Conservation (phyloP, 2,113 vertebrate genomes). For the Macrotis lagotis region DNA sequence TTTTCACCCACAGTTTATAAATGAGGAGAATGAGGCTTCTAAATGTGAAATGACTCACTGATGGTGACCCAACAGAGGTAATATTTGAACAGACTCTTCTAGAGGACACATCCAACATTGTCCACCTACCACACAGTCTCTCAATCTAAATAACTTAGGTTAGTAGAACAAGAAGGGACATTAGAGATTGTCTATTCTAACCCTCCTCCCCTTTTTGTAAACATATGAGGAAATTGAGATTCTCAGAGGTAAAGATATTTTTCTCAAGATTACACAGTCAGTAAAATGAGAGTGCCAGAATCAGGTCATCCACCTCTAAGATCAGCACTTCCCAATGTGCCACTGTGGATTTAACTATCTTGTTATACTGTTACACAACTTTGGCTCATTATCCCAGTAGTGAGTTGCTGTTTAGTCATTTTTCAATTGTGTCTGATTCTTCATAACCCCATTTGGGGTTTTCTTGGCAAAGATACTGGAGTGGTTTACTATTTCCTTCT, state of each 20-base stretch:
- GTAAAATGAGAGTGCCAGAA: background rate
- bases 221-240: background rate
- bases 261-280: background rate
- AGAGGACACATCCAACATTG: background rate
- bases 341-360: background rate
- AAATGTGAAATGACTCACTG: background rate
- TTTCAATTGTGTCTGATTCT: background rate
- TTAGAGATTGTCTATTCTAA: background rate
- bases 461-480: background rate
- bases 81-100: background rate
- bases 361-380: background rate
- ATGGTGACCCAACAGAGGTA: background rate
- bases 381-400: background rate
- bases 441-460: background rate
- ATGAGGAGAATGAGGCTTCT: background rate
- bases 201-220: background rate
- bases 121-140: background rate
- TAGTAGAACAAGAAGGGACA: background rate
- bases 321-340: background rate
- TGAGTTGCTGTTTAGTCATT: background rate
- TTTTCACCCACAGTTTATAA: background rate
- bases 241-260: background rate
- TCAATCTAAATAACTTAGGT: background rate
- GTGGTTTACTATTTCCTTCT: background rate
- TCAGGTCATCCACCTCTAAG: background rate